Conservation (phyloP, 64 coral and sea anemone species). For the Pachyseris speciosa region DNA sequence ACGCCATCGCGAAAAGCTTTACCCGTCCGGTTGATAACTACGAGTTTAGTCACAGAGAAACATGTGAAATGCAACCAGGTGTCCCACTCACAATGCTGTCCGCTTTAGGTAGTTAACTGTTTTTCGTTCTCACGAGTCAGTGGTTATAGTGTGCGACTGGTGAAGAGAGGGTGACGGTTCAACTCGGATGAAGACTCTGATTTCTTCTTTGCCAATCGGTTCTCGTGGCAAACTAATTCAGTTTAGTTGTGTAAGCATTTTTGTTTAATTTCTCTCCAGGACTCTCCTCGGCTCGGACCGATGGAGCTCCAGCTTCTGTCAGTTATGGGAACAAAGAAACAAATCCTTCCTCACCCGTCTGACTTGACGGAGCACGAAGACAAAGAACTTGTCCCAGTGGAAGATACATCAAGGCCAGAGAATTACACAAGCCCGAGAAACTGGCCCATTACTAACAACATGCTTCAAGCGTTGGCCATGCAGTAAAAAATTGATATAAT, state of each 20-base stretch:
- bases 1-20: too few species aligned
- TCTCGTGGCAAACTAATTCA: background rate
- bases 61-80: too few species aligned
- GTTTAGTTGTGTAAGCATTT: background rate
- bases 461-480: conserved; percentile 61
- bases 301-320: conserved; percentile 94
- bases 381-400: background rate
- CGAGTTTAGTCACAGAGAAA: too few species aligned
- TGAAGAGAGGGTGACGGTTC: too few species aligned
- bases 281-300: conserved; percentile 83
- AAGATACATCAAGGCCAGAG: conserved; percentile 47
- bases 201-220: too few species aligned
- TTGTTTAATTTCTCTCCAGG: conserved; percentile 50
- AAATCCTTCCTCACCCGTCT: conserved; percentile 15
- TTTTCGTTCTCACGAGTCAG: too few species aligned
- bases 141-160: too few species aligned
- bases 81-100: too few species aligned
- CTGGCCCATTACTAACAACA: conserved; percentile 91
- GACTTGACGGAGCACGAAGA: conserved; percentile 32
- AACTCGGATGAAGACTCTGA: too few species aligned
- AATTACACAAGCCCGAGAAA: conserved; percentile 72
- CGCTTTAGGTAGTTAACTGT: too few species aligned
- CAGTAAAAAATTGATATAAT: background rate
- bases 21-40: too few species aligned
- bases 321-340: conserved; percentile 70